phyloP scores from a whole-genome alignment of 2,113 vertebrate species.

The Sander vitreus region DNA sequence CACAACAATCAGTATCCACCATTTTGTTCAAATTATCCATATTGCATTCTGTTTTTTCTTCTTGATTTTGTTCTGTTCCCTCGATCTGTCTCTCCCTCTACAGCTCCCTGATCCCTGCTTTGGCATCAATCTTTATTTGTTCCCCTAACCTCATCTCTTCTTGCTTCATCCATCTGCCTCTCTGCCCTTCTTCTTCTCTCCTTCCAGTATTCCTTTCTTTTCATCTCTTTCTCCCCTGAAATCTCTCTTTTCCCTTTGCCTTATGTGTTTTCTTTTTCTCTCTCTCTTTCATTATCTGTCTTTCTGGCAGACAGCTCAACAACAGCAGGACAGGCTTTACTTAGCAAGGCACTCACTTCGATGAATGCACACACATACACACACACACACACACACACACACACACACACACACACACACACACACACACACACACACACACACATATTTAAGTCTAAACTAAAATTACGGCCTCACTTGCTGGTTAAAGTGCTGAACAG shows the following conservation, averaged over 20 bases:
- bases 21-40: constrained; percentile 27
- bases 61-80: constrained; percentile 12
- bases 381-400: not conserved
- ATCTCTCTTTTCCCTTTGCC: not conserved
- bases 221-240: constrained; percentile 12
- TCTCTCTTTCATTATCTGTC: constrained; percentile 9
- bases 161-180: constrained; percentile 34
- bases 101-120: constrained; percentile 29
- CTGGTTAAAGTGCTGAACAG: constrained; percentile 31
- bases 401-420: not conserved
- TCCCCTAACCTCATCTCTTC: constrained; percentile 29
- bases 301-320: constrained; percentile 31
- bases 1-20: constrained; percentile 10
- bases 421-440: not conserved
- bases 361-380: constrained; percentile 5
- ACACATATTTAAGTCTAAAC: constrained; percentile 10
- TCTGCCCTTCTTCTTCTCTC: constrained; percentile 9
- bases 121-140: constrained; percentile 25
- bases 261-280: constrained; percentile 24
- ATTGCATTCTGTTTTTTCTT: constrained; percentile 27
- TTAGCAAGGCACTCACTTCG: constrained; percentile 37
- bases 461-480: constrained; percentile 18
- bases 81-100: constrained; percentile 17
- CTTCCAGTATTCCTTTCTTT: constrained; percentile 4
- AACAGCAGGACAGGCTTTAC: constrained; percentile 23